Base-by-base conservation (phyloP, 2,888 invertebrate genomes). In the Cataglyphis rosenhaueri region DNA sequence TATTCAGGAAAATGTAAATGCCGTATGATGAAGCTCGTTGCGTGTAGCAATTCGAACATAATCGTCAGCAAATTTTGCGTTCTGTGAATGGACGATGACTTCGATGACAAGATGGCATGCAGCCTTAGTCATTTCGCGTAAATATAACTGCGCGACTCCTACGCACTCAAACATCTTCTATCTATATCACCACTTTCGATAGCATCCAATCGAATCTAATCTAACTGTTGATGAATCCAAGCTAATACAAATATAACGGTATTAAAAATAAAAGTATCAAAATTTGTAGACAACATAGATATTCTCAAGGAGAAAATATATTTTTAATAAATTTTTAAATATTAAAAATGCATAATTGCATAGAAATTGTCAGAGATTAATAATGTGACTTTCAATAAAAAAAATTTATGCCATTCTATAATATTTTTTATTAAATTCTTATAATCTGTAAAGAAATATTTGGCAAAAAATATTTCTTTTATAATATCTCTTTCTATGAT, bases 61-160 rank as follows among this genome's bases (percentile, higher is more conserved):
- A 44, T 57, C 21, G 86, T 88, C 90, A 89, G 75, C 66, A 75
- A 79, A 88, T 91, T 91, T 85, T 83, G 86, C 89, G 89, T 88
- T 89, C 73, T 85, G 86, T 91, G 90, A 92, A 92, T 91, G 91
- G 88, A 89, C 86, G 81, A 88, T 85, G 84, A 87, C 85, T 85
- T 87, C 85, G 86, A 73, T 75, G 81, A 81, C 76, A 76, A 64
- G 81, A 38, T 78, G 76, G 66, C 76, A 74, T 32, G 76, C 35
- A 59, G 83, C n/a, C 55, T 89, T 89, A 89, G 89, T 89, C 89
- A 88, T 82, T 73, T 71, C 52, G 71, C 29, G 78, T 68, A 88
- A 89, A 88, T 89, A 86, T 88, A 89, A 86, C 84, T 81, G 57
- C 62, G 64, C 6, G 66, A 82, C 85, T 57, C 91, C 91, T 87